Base-by-base conservation (phyloP, 2,888 invertebrate species). In the Eugnorisma glareosa region DNA sequence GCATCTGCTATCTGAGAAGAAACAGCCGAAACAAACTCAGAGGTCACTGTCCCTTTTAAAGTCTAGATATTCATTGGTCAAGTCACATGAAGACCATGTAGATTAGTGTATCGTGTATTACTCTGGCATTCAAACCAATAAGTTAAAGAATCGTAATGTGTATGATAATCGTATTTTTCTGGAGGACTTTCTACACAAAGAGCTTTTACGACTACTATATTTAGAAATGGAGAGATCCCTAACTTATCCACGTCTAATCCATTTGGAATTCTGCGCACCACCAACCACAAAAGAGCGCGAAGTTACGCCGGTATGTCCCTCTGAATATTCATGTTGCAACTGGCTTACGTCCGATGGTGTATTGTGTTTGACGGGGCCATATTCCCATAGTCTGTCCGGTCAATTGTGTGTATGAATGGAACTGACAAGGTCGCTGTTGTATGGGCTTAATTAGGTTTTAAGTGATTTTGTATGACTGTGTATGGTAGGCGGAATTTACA, bases 351-450 rank as follows among this genome's bases (percentile, higher is more conserved):
- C 92, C 90, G 92, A 94, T 93, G 89, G 92, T 66, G 92, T 88
- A 95, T 95, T 95, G 95, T 95, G 82, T 84, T 92, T 94, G 94
- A 94, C 93, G 92, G 90, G 90, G 88, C 93, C 93, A 89, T 91
- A 92, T 95, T 95, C 95, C 93, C 95, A 95, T 92, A 85, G 89
- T 82, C 85, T 88, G 92, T 91, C 90, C 84, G 91, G 90, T 86
- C 89, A 91, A 93, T 91, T 88, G 91, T 89, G 90, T 91, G 76
- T 82, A 82, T 89, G 86, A 86, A 90, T 92, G 89, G 92, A 91
- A 86, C 90, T 72, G 82, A 71, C 86, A 88, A 88, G 88, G 88
- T 69, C 86, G 43, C 24, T 35, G 40, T 28, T 67, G 54, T 78
- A 80, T 79, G 66, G 59, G 21, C 61, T 78, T 82, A 78, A 85